These are phyloP conservation scores for Nesoenas mayeri DNA, from an alignment of 2,113 vertebrate genomes.

Conservation along the genomic window DNA sequence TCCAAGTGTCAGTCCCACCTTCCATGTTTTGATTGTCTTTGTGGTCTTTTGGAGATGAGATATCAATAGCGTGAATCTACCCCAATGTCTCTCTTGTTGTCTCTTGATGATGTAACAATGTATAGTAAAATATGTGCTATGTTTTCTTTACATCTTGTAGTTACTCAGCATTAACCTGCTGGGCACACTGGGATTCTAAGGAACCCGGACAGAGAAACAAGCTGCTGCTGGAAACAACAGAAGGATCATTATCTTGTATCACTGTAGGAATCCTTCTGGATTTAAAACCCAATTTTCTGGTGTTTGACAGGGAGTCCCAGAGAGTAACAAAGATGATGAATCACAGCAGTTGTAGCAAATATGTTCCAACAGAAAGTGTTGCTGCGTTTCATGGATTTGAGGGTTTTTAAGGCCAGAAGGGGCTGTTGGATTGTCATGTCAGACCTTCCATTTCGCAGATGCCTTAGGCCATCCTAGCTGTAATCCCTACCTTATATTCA, in stretches of 20 bases:
- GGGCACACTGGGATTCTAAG: slow-evolving; percentile 54
- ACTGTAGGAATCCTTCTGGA: slow-evolving; percentile 74
- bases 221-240: slow-evolving; percentile 44
- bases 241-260: slow-evolving; percentile 71
- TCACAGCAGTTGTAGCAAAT: slow-evolving; percentile 60
- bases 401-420: slow-evolving; percentile 3
- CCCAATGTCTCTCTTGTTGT: neutral
- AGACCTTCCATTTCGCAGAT: neutral
- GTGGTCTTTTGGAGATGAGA: neutral
- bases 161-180: slow-evolving; percentile 67
- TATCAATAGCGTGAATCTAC: neutral
- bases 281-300: slow-evolving; percentile 75
- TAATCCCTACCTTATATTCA: neutral
- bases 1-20: neutral
- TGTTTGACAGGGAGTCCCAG: slow-evolving; percentile 65
- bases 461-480: neutral
- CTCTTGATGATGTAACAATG: neutral
- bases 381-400: neutral
- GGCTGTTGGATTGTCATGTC: neutral
- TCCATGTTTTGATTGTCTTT: neutral
- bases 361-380: slow-evolving; percentile 33
- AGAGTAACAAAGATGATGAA: slow-evolving; percentile 60
- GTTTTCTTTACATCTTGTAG: slow-evolving; percentile 52
- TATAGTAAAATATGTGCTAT: neutral
- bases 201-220: slow-evolving; percentile 57